These are phyloP conservation scores for Parauchenoglanis punctatus DNA, from an alignment of 2,797 vertebrate genomes.

Conservation along the genomic window DNA sequence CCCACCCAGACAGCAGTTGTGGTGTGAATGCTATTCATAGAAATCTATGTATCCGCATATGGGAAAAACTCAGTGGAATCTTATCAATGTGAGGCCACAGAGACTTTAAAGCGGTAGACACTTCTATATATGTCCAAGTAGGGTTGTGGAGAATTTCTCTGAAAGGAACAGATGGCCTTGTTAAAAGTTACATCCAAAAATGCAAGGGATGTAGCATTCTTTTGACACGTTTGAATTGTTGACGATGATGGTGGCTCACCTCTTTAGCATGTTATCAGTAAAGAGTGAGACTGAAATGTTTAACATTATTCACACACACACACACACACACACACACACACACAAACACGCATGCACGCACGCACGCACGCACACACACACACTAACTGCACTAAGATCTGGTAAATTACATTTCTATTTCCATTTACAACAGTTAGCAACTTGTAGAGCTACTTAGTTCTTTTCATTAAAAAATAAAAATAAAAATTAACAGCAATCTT, in stretches of 20 bases:
- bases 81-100: constrained; percentile 41
- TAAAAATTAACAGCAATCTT: not conserved
- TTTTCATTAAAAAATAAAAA: not conserved
- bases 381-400: not conserved
- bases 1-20: constrained; percentile 23
- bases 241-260: not conserved
- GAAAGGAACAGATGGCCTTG: constrained; percentile 16
- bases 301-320: not conserved
- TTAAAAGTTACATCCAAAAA: not conserved
- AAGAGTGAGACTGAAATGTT: not conserved
- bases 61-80: constrained; percentile 49
- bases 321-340: constrained; percentile 65
- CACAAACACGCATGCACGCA: no score
- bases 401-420: not conserved
- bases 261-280: not conserved
- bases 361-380: not conserved
- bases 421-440: not conserved
- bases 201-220: not conserved
- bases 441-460: not conserved
- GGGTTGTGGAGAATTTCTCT: constrained; percentile 22
- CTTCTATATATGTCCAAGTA: constrained; percentile 39
- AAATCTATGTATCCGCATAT: constrained; percentile 43
- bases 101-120: constrained; percentile 39
- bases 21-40: constrained; percentile 32
- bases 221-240: not conserved